These are phyloP conservation scores for Panonychus citri DNA, from an alignment of 1,140 invertebrate genomes.

Conservation along the genomic window DNA sequence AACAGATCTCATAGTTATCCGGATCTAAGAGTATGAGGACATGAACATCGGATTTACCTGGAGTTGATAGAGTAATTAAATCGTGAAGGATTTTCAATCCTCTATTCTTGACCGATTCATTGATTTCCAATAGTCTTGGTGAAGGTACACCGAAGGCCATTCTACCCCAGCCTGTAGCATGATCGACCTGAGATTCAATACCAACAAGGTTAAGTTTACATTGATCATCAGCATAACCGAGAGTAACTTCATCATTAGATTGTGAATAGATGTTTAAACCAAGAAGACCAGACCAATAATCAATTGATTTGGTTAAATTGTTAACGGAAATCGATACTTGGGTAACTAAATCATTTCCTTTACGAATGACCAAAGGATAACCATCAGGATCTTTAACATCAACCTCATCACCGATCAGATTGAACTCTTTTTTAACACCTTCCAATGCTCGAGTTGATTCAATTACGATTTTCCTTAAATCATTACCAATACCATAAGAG, in stretches of 20 bases:
- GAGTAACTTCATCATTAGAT: slow-evolving; percentile 17
- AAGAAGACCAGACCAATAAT: slow-evolving; percentile 58
- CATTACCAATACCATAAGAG: slow-evolving; percentile 61
- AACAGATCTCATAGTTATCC: slow-evolving; percentile 94
- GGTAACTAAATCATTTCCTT: slow-evolving; percentile 45
- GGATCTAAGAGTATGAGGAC: slow-evolving; percentile 91
- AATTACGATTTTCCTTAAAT: slow-evolving; percentile 57
- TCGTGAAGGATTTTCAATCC: slow-evolving; percentile 64
- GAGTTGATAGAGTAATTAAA: slow-evolving; percentile 47
- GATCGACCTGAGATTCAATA: slow-evolving; percentile 36
- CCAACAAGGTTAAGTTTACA: slow-evolving; percentile 44
- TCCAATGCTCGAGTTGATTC: slow-evolving; percentile 47
- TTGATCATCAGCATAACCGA: slow-evolving; percentile 47
- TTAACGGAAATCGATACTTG: slow-evolving; percentile 56
- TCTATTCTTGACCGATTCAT: slow-evolving; percentile 41
- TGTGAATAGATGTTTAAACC: slow-evolving; percentile 41
- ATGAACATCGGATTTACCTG: slow-evolving; percentile 79
- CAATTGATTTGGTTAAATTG: slow-evolving; percentile 42
- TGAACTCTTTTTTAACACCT: slow-evolving; percentile 39
- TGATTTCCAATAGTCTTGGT: slow-evolving; percentile 36
- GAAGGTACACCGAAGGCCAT: slow-evolving; percentile 76
- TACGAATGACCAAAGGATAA: slow-evolving; percentile 54
- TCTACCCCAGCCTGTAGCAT: slow-evolving; percentile 75
- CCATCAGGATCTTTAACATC: slow-evolving; percentile 61
- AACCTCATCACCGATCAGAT: slow-evolving; percentile 33